Conservation (phyloP, 2,888 invertebrate species). For the Epiblema foenella region DNA sequence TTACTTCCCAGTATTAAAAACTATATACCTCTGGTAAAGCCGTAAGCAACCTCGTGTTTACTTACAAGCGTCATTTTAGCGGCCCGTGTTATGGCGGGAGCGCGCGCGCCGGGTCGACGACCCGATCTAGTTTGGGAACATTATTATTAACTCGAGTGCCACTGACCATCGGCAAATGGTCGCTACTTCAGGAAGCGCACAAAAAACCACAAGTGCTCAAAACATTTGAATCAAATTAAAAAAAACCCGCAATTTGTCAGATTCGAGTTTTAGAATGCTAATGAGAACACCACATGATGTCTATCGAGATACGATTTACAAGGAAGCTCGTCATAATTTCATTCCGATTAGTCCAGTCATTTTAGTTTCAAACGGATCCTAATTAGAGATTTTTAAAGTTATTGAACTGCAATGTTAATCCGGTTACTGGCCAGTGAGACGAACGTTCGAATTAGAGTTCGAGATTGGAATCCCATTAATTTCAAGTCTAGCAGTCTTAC, state of each 20-base stretch:
- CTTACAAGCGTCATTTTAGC: slow-evolving; percentile 68
- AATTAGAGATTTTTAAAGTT: slow-evolving; percentile 28
- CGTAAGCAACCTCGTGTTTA: not conserved
- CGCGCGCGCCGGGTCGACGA: slow-evolving; percentile 78
- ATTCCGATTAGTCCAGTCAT: slow-evolving; percentile 28
- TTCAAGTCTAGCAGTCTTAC: slow-evolving; percentile 44
- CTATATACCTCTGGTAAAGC: not conserved
- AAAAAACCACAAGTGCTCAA: slow-evolving; percentile 19
- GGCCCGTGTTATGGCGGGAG: slow-evolving; percentile 66
- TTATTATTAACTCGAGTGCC: slow-evolving; percentile 80
- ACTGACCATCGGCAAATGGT: slow-evolving; percentile 63
- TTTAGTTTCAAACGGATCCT: slow-evolving; percentile 16
- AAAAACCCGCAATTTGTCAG: slow-evolving; percentile 26
- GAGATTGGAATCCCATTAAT: slow-evolving; percentile 50
- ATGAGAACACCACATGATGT: slow-evolving; percentile 41
- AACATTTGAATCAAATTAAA: not conserved
- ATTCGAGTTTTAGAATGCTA: slow-evolving; percentile 30
- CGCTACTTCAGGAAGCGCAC: slow-evolving; percentile 44
- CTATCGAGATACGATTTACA: slow-evolving; percentile 23
- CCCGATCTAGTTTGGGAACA: slow-evolving; percentile 84
- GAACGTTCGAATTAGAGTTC: slow-evolving; percentile 46
- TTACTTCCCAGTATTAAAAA: not conserved
- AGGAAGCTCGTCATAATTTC: slow-evolving; percentile 26
- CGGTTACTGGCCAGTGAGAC: slow-evolving; percentile 44
- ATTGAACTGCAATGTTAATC: slow-evolving; percentile 39